Evolutionary conservation across 2,888 invertebrate species (phyloP), one percentile per base, ranked within the genome.

Genomic region (Meliscaeva auricollis): DNA sequence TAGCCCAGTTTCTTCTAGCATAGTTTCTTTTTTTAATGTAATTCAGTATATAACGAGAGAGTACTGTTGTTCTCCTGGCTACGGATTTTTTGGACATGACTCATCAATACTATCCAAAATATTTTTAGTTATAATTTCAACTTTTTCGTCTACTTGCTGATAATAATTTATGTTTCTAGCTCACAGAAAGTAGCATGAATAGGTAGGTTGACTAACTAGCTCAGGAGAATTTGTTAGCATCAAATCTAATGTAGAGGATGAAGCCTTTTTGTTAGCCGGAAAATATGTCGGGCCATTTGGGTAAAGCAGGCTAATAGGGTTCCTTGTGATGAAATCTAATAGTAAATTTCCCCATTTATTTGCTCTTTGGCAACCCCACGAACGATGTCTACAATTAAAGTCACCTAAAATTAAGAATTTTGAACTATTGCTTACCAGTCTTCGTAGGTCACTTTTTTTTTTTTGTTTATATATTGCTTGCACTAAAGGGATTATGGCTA

Each of bases 211-310:
- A 9, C 15, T 35, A 15, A 56, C 56, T 15, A 35, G 1, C 35
- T 56, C 56, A 15, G 15, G 8, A 7, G 15, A 56, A 17, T 32
- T 56, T 15, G 54, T 56, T 56, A 30, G 13, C 4, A 56, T 56
- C 20, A 56, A 56, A 56, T 56, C 54, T 9, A 56, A 5, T 56
- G 54, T 56, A 30, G 32, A 56, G 5, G 54, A 30, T 15, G 26
- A 56, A 5, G 44, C n/a, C 20, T 66, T 66, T 46, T 66, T 35
- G 35, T 44, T 66, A 6, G 50, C n/a, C 35, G 56, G 56, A 17
- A 56, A 56, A 70, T 70, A 70, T 15, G 69, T 54, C 56, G 69
- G 56, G 15, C 56, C 69, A 30, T 70, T 70, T 30, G 69, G 44
- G 26, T 54, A 70, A 15, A 56, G 69, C 56, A 72, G 32, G 32